Base-by-base conservation (phyloP, 2,888 invertebrate species). In the Phalera bucephala region DNA sequence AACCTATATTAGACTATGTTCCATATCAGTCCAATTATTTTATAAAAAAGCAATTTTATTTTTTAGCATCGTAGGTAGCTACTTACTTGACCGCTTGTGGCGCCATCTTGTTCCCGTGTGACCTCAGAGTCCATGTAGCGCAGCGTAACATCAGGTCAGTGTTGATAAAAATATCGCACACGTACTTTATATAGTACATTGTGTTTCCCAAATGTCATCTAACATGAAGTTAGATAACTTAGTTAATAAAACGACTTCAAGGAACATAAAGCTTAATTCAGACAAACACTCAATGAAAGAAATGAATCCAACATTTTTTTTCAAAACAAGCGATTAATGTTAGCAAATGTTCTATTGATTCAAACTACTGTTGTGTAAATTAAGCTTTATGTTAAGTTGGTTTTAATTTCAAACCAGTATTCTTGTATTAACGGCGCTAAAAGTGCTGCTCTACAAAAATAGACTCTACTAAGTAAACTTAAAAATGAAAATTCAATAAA, bases 21-120 rank as follows among this genome's bases (percentile, higher is more conserved):
- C 69, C 73, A 74, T 70, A 76, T 85, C 79, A 85, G 82, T 84
- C 79, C 66, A 72, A 75, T 64, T 52, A 50, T 53, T 42, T 50
- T 44, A 45, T 52, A 44, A 40, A 51, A 41, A 62, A 57, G 51
- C 50, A 52, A 59, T 55, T 64, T 51, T 36, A 38, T 42, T 47
- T 48, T 61, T 68, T 64, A 57, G 53, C 64, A 59, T 61, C 58
- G 59, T 56, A 59, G 62, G 59, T 56, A 59, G 63, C 64, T 79
- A 80, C 77, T 77, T 78, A 75, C 75, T 72, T 65, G 54, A 64
- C 60, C 41, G 48, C 57, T 60, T 57, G 46, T 48, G 45, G 56
- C 71, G 71, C 71, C 73, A 72, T 72, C 69, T 59, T 72, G 66
- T 53, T 57, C 48, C 45, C 34, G 45, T 47, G 44, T 37, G 29